phyloP scores from a whole-genome alignment of 30 jellyfish, hydroid and myxozoan genomes.

The Sanderia malayensis region DNA sequence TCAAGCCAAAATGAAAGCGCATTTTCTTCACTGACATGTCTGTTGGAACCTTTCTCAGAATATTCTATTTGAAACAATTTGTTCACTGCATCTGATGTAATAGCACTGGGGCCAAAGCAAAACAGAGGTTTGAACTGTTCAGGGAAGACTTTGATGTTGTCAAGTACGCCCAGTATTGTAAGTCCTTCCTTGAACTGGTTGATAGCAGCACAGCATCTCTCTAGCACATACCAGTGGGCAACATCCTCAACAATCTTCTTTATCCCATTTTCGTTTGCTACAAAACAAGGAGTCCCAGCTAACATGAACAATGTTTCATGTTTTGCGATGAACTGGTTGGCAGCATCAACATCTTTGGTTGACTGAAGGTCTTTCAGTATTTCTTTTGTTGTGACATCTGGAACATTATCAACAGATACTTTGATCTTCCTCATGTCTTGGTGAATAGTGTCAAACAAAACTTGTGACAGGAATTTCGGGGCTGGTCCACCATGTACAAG shows the following conservation, averaged over 20 bases:
- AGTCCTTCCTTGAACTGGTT: too few species aligned
- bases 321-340: too few species aligned
- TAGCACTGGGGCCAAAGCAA: not conserved
- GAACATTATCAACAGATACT: not conserved
- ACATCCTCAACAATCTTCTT: too few species aligned
- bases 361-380: too few species aligned
- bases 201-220: too few species aligned
- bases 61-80: too few species aligned
- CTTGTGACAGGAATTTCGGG: not conserved
- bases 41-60: not conserved
- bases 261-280: too few species aligned
- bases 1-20: not conserved
- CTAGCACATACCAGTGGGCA: too few species aligned
- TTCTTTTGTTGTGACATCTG: not conserved
- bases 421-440: not conserved
- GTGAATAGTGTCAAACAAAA: not conserved
- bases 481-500: slow-evolving; percentile 22
- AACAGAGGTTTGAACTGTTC: not conserved
- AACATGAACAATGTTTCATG: too few species aligned
- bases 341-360: too few species aligned
- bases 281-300: too few species aligned
- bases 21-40: not conserved
- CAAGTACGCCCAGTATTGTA: not conserved
- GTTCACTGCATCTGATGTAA: not conserved
- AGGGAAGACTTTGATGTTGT: not conserved